Percentiles rank a stretch among this genome's conserved stretches.
Evolutionary conservation across 2,888 invertebrate species (phyloP).

Genomic region (Orthosia incerta): DNA sequence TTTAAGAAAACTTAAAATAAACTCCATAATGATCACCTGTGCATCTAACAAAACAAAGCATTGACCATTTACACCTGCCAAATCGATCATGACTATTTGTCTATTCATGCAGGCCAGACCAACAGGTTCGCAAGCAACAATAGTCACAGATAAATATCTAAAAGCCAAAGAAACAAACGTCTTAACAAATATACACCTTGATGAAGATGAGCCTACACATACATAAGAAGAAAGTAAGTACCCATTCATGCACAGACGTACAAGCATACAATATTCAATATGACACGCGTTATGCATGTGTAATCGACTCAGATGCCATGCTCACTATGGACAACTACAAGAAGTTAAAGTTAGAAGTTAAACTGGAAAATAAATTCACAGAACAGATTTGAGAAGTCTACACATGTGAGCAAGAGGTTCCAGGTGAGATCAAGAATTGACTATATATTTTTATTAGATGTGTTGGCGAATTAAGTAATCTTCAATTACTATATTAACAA

Average conservation of each 20-base stretch:
- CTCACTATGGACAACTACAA: slow-evolving; percentile 18
- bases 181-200: slow-evolving; percentile 22
- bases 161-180: slow-evolving; percentile 4
- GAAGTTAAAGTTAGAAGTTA: slow-evolving; percentile 37
- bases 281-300: slow-evolving; percentile 59
- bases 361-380: not conserved
- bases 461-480: not conserved
- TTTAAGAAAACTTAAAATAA: not conserved
- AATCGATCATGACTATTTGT: not conserved
- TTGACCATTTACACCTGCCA: not conserved
- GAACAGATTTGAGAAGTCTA: not conserved
- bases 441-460: not conserved
- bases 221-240: slow-evolving; percentile 39
- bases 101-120: not conserved
- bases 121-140: slow-evolving; percentile 4
- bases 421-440: not conserved
- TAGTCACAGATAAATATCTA: slow-evolving; percentile 24
- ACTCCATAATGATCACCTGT: not conserved
- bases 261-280: slow-evolving; percentile 44
- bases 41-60: not conserved
- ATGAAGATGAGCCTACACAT: slow-evolving; percentile 19
- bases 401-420: not conserved
- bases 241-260: slow-evolving; percentile 35
- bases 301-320: slow-evolving; percentile 52
- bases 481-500: not conserved